These are phyloP conservation scores for Charina bottae DNA, from an alignment of 2,113 vertebrate genomes.

Conservation along the genomic window DNA sequence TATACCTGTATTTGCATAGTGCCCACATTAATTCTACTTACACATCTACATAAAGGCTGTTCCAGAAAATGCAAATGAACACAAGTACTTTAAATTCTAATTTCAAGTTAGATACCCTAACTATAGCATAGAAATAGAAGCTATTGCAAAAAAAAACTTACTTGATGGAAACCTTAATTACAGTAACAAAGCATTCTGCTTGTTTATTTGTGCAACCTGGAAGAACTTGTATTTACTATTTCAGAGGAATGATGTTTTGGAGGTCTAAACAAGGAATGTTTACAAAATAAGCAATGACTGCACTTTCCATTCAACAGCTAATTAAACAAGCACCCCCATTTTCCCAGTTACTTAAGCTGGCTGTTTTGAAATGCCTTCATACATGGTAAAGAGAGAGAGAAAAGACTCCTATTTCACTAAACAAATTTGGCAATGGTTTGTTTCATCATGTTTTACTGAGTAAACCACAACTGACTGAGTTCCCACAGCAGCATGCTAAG, in stretches of 20 bases:
- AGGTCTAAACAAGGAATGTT: neutral
- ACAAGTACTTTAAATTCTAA: neutral
- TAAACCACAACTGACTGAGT: neutral
- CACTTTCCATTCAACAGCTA: neutral
- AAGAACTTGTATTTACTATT: neutral
- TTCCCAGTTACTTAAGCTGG: neutral
- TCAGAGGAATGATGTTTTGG: slow-evolving; percentile 2
- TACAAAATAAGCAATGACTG: neutral
- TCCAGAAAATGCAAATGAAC: neutral
- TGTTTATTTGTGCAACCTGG: neutral
- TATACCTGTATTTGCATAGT: neutral
- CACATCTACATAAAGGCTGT: neutral
- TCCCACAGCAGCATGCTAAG: neutral
- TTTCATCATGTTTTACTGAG: neutral
- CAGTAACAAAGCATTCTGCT: neutral
- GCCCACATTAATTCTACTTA: neutral
- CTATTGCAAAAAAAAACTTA: neutral
- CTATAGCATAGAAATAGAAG: neutral
- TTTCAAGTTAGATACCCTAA: neutral
- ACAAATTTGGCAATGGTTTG: neutral
- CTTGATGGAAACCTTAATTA: slow-evolving; percentile 7
- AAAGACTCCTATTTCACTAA: neutral
- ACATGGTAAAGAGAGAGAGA: neutral
- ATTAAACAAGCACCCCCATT: neutral
- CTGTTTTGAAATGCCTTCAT: neutral